Evolutionary conservation across 2,888 invertebrate species (phyloP).

Genomic region (Tineola bisselliella): DNA sequence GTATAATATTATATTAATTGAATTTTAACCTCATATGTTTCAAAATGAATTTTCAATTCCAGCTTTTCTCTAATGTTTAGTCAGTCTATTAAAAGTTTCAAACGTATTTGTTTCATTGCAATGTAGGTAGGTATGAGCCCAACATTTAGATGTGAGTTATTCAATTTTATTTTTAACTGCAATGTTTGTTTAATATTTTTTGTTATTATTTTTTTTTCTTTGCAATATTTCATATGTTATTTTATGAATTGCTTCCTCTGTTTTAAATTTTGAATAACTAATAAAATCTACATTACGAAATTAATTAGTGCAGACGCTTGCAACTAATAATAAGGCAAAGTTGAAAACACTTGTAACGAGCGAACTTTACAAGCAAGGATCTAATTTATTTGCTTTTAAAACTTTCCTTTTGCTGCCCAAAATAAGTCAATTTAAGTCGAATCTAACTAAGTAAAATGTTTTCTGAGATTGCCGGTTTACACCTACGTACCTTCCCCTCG

Average conservation of each 20-base stretch:
- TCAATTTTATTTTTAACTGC: background rate
- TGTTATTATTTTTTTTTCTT: no score
- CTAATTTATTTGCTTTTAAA: conserved; percentile 11
- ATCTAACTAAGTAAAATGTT: conserved; percentile 12
- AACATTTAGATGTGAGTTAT: background rate
- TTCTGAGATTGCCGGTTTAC: conserved; percentile 41
- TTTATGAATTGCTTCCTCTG: no score
- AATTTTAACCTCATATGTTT: background rate
- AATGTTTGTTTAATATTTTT: background rate
- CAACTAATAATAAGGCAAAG: background rate
- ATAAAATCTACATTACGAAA: background rate
- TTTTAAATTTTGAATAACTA: no score
- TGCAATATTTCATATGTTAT: no score
- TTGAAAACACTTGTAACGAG: background rate
- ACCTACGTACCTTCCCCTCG: conserved; percentile 30
- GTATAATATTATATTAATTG: background rate
- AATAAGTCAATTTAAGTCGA: conserved; percentile 13
- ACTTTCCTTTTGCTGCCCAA: conserved; percentile 11
- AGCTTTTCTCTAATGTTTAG: background rate
- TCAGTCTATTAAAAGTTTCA: background rate
- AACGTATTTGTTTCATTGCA: background rate
- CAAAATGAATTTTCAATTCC: background rate
- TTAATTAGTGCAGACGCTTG: background rate
- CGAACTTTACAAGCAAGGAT: conserved; percentile 7
- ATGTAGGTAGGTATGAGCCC: no score